These are phyloP conservation scores for Heterocephalus glaber DNA, from an alignment of 2,113 vertebrate species.

Conservation along the genomic window DNA sequence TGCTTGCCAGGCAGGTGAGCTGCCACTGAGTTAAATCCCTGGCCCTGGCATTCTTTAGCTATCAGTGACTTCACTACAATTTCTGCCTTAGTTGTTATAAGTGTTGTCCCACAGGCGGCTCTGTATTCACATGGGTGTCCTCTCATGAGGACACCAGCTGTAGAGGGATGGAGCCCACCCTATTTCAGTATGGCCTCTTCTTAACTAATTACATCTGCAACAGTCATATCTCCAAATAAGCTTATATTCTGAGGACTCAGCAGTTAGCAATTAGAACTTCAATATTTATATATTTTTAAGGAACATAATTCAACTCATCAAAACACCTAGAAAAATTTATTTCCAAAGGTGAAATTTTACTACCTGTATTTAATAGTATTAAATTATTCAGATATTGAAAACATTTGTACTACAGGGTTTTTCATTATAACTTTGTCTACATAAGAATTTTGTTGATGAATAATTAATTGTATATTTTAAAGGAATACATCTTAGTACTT, in stretches of 20 bases:
- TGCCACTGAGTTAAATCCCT: no score
- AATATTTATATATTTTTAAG: not conserved
- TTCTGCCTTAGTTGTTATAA: not conserved
- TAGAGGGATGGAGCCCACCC: accelerated
- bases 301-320: not conserved
- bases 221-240: not conserved
- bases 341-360: constrained; percentile 57
- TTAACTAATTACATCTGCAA: not conserved
- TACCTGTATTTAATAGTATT: not conserved
- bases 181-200: not conserved
- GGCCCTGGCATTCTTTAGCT: not conserved
- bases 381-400: constrained; percentile 51
- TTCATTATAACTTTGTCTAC: constrained; percentile 30
- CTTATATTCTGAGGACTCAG: not conserved
- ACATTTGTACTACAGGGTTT: constrained; percentile 42
- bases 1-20: no score
- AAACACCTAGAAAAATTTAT: not conserved
- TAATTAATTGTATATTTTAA: constrained; percentile 58
- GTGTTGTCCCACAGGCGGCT: not conserved
- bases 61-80: no score
- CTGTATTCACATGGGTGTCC: not conserved
- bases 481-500: constrained; percentile 38
- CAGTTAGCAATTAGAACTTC: not conserved
- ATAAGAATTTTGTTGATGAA: constrained; percentile 47
- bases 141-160: not conserved